Evolutionary conservation across 2,113 vertebrate genomes (phyloP).

Genomic region (Piprites chloris): DNA sequence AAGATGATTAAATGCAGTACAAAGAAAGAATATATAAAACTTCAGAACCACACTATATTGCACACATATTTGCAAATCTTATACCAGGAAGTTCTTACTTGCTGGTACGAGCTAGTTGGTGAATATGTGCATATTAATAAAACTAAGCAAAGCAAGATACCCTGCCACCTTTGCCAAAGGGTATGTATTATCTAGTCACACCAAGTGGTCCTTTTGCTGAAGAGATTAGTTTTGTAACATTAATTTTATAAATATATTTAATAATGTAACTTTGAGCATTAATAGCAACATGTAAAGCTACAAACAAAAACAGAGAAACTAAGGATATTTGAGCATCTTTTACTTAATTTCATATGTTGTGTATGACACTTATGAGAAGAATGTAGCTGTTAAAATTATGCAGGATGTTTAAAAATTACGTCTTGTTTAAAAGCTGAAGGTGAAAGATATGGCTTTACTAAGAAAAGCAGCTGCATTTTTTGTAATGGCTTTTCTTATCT

Average conservation of each 20-base stretch:
- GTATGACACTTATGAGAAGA: not conserved
- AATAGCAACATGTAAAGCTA: not conserved
- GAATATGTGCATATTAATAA: not conserved
- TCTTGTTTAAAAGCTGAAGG: slow-evolving; percentile 5
- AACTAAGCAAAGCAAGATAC: not conserved
- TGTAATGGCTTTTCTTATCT: slow-evolving; percentile 28
- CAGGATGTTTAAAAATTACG: not conserved
- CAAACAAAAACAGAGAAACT: not conserved
- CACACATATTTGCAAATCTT: not conserved
- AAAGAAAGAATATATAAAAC: not conserved
- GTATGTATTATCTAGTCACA: not conserved
- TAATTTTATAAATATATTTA: not conserved
- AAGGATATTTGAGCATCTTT: not conserved
- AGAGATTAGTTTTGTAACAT: not conserved
- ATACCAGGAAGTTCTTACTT: not conserved
- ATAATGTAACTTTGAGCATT: not conserved
- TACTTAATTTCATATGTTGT: not conserved
- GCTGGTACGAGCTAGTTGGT: no score
- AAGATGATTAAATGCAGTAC: not conserved
- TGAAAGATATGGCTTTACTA: not conserved
- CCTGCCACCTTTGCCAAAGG: rapidly evolving
- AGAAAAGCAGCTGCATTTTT: not conserved
- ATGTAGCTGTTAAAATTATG: not conserved
- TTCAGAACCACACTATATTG: rapidly evolving
- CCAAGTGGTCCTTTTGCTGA: not conserved